Evolutionary conservation across 2,888 invertebrate genomes (phyloP), one percentile per base, ranked within the genome.

Genomic region (Caenorhabditis imperialis): DNA sequence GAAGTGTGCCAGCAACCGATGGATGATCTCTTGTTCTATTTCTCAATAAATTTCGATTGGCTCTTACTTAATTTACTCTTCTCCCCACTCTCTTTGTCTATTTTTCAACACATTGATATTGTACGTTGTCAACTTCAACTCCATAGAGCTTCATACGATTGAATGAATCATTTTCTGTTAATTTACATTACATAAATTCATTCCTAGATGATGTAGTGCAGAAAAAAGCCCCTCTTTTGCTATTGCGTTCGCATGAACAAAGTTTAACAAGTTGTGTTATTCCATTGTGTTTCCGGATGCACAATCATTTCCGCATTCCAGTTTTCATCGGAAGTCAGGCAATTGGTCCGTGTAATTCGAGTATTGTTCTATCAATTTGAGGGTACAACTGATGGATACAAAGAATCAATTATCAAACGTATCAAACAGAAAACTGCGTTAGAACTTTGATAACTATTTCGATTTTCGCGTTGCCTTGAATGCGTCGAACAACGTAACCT

Each of bases 111-210:
- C n/a, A 65, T 50, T 65, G 65, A 67, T 57, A 67, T 37, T 67
- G 42, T 57, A 67, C 67, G 67, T 57, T 67, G 67, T 67, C 67
- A 67, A 57, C 57, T 57, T 44, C n/a, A n/a, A n/a, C n/a, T n/a
- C n/a, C n/a, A n/a, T 67, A 67, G 67, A 57, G 67, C 67, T 67
- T 57, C 67, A 57, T 57, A 51, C 67, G 67, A 57, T 67, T 67
- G 48, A 67, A 67, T 67, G 67, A 67, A 67, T 67, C 57, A 67
- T 57, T 67, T 67, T 55, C 67, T 67, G 67, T 67, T 67, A 58
- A 58, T 38, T 38, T n/a, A 7, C 47, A 38, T 14, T 58, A 27
- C 16, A 48, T 58, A 35, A 6, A 38, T 47, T 27, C 35, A 48
- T 16, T 30, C 8, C 38, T 22, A 22, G 38, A 51, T 12, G 16